Conservation (phyloP, 1,140 invertebrate genomes). For the Drosophila nikananu region DNA sequence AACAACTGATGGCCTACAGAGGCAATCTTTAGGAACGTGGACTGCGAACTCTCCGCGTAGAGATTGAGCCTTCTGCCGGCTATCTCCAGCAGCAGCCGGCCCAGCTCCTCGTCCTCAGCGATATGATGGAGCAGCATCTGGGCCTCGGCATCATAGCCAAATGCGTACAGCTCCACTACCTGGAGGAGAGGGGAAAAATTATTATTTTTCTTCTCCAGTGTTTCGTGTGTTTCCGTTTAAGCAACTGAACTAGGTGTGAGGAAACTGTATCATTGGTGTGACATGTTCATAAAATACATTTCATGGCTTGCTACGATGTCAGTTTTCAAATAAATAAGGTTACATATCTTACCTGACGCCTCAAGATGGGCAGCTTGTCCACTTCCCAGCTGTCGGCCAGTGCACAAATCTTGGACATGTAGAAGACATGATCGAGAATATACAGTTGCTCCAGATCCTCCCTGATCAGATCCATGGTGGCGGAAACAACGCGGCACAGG, state of each 20-base stretch:
- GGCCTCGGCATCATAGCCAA: constrained; percentile 91
- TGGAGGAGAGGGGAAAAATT: constrained; percentile 31
- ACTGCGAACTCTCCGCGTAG: constrained; percentile 87
- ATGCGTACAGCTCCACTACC: constrained; percentile 91
- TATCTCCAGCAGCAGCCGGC: constrained; percentile 89
- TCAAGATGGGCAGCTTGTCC: constrained; percentile 86
- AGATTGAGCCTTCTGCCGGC: constrained; percentile 90
- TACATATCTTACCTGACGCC: constrained; percentile 87
- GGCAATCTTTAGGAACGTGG: constrained; percentile 88
- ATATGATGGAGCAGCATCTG: constrained; percentile 90
- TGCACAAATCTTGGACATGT: constrained; percentile 90
- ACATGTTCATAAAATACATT: neutral
- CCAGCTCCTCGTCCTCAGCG: constrained; percentile 88
- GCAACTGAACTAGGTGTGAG: neutral
- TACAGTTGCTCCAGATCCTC: constrained; percentile 87
- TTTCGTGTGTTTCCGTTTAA: constrained; percentile 1
- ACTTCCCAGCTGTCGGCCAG: constrained; percentile 93
- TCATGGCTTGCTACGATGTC: constrained; percentile 1
- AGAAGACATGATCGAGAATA: constrained; percentile 87
- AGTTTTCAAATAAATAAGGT: neutral
- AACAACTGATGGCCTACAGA: constrained; percentile 89
- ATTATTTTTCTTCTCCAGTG: neutral
- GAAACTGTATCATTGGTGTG: no score
- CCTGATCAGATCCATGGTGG: constrained; percentile 88
- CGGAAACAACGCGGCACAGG: constrained; percentile 88